Conservation (phyloP, 2,888 invertebrate species). For the Nomada fabriciana region DNA sequence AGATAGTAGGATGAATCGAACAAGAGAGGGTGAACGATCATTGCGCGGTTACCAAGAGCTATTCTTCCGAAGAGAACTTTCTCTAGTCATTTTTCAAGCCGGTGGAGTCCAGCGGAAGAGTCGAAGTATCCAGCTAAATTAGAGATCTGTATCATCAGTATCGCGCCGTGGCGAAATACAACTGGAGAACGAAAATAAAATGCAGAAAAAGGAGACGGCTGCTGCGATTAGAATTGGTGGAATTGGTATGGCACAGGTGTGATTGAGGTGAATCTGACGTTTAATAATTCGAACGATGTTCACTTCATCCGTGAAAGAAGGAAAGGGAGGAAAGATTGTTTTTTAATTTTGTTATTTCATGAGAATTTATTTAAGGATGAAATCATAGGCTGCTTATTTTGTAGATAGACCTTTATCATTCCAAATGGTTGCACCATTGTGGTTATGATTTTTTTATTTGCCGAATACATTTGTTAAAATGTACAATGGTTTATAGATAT, state of each 20-base stretch:
- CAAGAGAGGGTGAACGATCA: slow-evolving; percentile 65
- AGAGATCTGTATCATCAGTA: slow-evolving; percentile 54
- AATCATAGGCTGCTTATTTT: too few relatives aligned
- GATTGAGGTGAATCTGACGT: slow-evolving; percentile 19
- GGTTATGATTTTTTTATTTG: too few relatives aligned
- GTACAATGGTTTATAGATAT: too few relatives aligned
- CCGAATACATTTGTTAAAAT: too few relatives aligned
- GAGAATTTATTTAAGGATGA: too few relatives aligned
- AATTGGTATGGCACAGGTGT: slow-evolving; percentile 56
- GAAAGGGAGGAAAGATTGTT: too few relatives aligned
- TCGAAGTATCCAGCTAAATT: slow-evolving; percentile 60
- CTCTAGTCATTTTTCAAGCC: slow-evolving; percentile 65
- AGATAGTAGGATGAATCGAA: slow-evolving; percentile 61
- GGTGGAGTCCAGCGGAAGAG: slow-evolving; percentile 26
- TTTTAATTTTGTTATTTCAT: too few relatives aligned
- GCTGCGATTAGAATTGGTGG: slow-evolving; percentile 45
- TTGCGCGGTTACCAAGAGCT: slow-evolving; percentile 40
- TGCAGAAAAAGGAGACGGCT: neutral
- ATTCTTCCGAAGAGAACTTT: slow-evolving; percentile 55
- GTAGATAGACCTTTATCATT: too few relatives aligned
- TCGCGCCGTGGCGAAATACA: slow-evolving; percentile 1
- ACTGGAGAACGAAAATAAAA: slow-evolving; percentile 5
- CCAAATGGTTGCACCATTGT: too few relatives aligned
- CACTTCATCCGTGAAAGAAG: too few relatives aligned
- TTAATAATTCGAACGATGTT: too few relatives aligned